Evolutionary conservation across 2,113 vertebrate species (phyloP), one percentile per base, ranked within the genome.

Genomic region (Chlorodrepanis virens): DNA sequence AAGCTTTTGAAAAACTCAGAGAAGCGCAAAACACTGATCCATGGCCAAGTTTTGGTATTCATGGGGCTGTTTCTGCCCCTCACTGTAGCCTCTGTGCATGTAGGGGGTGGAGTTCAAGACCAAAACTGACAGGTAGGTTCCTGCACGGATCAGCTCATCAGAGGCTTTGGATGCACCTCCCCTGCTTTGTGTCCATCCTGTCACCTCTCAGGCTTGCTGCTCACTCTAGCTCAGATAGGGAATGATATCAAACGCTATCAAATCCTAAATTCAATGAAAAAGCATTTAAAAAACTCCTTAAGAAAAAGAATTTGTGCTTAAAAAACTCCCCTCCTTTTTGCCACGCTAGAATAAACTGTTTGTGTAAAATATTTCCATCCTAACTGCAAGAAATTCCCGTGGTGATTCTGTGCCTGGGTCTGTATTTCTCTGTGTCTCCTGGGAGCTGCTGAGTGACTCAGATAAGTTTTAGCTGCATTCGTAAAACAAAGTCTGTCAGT

Each of bases 371-470:
- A 88, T 92, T 96, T 83, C 80, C 61, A 49, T 61, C 65, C 68
- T 25, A 49, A 56, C 82, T 68, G 88, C 56, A 88, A 77, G 79
- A 93, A 83, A 76, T 31, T 78, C 86, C 83, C 33, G 6, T 52
- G 79, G 60, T 70, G 76, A 39, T 93, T 92, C 84, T 89, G 47
- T 89, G 94, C 64, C 6, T 76, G 76, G 56, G 85, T 49, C 67
- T 93, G 24, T 85, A n/a, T 81, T 75, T 71, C 60, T 90, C 23
- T 53, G 60, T 29, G 61, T 93, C 87, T 85, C 88, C 64, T 45
- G 93, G 88, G 95, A 94, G 4, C 52, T 81, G 76, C 86, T 81
- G 80, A 92, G 72, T 94, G 94, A 95, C 93, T 94, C 89, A 88
- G 85, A 80, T 64, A 92, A 96, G 83, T 93, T 96, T 97, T 79